Base-by-base conservation (phyloP, 2,888 invertebrate species). In the Eupithecia insigniata region DNA sequence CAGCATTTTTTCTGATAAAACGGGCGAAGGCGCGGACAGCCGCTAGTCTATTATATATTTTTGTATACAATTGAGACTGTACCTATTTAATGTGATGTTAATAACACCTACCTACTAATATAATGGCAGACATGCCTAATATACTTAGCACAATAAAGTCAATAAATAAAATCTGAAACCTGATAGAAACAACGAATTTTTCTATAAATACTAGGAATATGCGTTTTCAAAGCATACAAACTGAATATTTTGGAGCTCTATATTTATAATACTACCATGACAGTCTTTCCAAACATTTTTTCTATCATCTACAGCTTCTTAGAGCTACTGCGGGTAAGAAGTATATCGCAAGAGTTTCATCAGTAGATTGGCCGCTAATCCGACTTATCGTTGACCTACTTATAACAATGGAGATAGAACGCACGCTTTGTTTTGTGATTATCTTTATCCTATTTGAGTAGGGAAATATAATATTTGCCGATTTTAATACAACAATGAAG, bases 331-430 rank as follows among this genome's bases (percentile, higher is more conserved):
- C 67, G 36, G 65, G 22, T 73, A 65, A 69, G 46, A 66, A 55
- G 51, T 70, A 71, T 62, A 55, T 76, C 72, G 77, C 82, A 80
- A 75, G 76, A 76, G 74, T 79, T 82, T 85, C 84, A 87, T 87
- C 87, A 86, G 85, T 84, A 83, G 80, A 84, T 83, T 83, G 80
- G 76, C 72, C 76, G 79, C 76, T 87, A 84, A 88, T 88, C 86
- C 84, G 71, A 78, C 81, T 83, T 89, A 87, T 88, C 85, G 81
- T 70, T 84, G 87, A 83, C 88, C 89, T 75, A 88, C 81, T 86
- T 88, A 74, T 76, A 70, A 84, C 84, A 85, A 83, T 83, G 76
- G 75, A 74, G 71, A 74, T 71, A 69, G 73, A 72, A 61, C 68
- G 70, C 66, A 64, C 58, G 70, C 73, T 39, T 67, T 70, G 74